Percentiles rank a stretch among this genome's conserved stretches.
phyloP scores from a whole-genome alignment of 2,113 vertebrate species.

The Engystomops pustulosus region DNA sequence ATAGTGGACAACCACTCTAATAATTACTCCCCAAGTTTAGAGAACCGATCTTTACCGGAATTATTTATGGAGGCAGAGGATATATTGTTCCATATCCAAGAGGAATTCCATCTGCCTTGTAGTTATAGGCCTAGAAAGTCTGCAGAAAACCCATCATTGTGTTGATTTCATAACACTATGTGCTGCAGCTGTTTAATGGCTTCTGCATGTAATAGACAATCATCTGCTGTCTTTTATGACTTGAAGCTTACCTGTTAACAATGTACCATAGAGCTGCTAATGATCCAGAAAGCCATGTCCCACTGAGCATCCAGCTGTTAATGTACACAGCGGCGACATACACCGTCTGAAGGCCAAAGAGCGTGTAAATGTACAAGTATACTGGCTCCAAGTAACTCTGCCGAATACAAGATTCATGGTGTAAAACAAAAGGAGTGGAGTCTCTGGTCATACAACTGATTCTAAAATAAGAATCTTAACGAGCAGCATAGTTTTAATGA shows the following conservation, averaged over 20 bases:
- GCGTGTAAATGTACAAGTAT: conserved; percentile 98
- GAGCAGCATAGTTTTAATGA: too few relatives aligned
- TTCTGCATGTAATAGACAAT: neutral
- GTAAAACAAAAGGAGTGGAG: neutral
- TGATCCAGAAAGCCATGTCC: conserved; percentile 89
- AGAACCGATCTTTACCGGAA: too few relatives aligned
- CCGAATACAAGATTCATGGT: conserved; percentile 59
- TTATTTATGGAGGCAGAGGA: neutral
- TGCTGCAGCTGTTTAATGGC: neutral
- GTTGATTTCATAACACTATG: neutral
- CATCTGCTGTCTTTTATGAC: neutral
- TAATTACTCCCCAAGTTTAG: too few relatives aligned
- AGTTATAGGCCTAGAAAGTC: neutral
- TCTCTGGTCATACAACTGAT: neutral
- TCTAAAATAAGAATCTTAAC: too few relatives aligned
- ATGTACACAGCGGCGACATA: conserved; percentile 90
- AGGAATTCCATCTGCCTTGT: neutral
- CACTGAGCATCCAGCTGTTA: conserved; percentile 93
- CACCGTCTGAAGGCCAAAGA: conserved; percentile 92
- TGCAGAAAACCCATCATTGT: neutral
- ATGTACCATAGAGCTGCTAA: conserved; percentile 92
- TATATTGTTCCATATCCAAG: too few relatives aligned
- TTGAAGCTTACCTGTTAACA: conserved; percentile 85
- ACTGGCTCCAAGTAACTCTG: conserved; percentile 92
- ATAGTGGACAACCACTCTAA: too few relatives aligned